These are phyloP conservation scores for Buathra laborator DNA, from an alignment of 2,888 invertebrate species.

Conservation along the genomic window DNA sequence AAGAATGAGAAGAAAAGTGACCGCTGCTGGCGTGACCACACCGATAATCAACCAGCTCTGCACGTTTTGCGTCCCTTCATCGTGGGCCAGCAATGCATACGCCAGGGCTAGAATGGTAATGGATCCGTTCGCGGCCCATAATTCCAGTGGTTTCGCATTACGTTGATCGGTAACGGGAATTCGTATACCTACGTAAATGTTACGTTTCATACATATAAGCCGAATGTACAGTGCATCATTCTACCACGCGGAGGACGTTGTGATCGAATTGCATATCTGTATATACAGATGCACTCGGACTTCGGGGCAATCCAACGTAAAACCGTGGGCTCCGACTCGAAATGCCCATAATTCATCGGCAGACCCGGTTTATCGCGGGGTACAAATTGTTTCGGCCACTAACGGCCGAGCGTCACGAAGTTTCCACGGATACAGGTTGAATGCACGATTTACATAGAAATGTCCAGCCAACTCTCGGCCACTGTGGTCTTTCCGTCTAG, in stretches of 20 bases:
- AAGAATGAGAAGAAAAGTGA: constrained; percentile 29
- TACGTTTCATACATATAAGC: constrained; percentile 22
- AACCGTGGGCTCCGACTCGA: constrained; percentile 65
- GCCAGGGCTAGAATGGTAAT: constrained; percentile 57
- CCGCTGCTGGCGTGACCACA: constrained; percentile 42
- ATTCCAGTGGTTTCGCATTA: constrained; percentile 64
- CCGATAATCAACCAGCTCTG: constrained; percentile 37
- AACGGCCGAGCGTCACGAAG: constrained; percentile 71
- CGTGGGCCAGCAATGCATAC: constrained; percentile 17
- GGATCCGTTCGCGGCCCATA: constrained; percentile 60
- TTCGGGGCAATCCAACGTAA: constrained; percentile 58
- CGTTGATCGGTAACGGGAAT: constrained; percentile 52
- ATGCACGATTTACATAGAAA: constrained; percentile 65
- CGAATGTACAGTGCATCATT: constrained; percentile 55
- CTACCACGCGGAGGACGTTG: constrained; percentile 26
- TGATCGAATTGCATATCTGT: constrained; percentile 24
- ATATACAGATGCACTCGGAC: constrained; percentile 49
- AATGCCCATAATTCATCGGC: constrained; percentile 75
- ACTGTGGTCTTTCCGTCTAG: constrained; percentile 36
- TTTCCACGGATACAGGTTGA: constrained; percentile 59
- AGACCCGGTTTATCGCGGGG: constrained; percentile 73
- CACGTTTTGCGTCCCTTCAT: constrained; percentile 45
- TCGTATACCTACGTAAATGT: constrained; percentile 43
- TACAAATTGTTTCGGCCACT: constrained; percentile 76
- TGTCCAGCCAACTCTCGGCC: constrained; percentile 48